A percentile compares a stretch with the other conserved stretches of the same genome.
phyloP scores from a whole-genome alignment of 2,888 invertebrate genomes.

The Ctenicera cuprea region DNA sequence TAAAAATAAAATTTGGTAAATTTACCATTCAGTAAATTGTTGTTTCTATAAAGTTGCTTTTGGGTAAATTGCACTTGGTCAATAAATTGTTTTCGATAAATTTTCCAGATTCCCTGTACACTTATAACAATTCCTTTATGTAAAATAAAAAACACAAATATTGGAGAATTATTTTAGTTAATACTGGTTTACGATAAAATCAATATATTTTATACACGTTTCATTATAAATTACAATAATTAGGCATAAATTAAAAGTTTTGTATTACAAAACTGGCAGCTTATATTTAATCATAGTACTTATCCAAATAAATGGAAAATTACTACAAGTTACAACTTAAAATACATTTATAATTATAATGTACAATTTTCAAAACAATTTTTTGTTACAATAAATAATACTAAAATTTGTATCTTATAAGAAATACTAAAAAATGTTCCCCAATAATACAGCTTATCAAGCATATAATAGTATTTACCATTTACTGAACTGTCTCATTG shows the following conservation, averaged over 20 bases:
- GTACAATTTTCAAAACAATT: constrained; percentile 38
- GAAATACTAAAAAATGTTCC: constrained; percentile 15
- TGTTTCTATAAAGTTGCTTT: no score
- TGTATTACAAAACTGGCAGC: constrained; percentile 66
- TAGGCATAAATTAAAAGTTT: constrained; percentile 67
- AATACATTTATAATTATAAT: constrained; percentile 37
- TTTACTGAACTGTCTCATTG: not conserved
- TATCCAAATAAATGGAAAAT: constrained; percentile 31
- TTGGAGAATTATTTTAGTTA: constrained; percentile 16
- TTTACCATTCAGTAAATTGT: no score
- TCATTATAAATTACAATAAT: constrained; percentile 71
- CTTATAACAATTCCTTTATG: no score
- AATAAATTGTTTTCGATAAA: no score
- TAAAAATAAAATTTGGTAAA: no score
- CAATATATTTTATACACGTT: constrained; percentile 71
- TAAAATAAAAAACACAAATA: constrained; percentile 20
- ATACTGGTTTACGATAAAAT: constrained; percentile 65
- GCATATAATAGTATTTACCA: not conserved
- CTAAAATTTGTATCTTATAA: constrained; percentile 33
- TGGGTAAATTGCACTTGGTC: no score
- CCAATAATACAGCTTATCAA: constrained; percentile 6
- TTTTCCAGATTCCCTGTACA: no score
- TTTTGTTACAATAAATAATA: constrained; percentile 43
- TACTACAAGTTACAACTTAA: constrained; percentile 40
- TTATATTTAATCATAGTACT: constrained; percentile 45